Conservation (phyloP, 1,140 invertebrate species). For the Onthophagus taurus region DNA sequence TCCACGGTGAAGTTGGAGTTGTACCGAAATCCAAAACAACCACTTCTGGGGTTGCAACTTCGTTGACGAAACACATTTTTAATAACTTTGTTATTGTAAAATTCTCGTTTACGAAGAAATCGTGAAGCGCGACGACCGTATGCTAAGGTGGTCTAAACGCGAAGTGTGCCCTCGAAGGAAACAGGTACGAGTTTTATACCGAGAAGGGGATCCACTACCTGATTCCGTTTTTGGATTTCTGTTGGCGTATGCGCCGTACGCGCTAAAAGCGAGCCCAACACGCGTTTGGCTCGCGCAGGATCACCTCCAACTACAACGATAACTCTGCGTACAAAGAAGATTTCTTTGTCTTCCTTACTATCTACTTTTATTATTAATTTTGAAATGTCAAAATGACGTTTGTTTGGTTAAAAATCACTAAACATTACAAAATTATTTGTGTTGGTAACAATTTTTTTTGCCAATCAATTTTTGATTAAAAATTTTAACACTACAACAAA, state of each 20-base stretch:
- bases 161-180: constrained; percentile 19
- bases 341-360: too few species aligned
- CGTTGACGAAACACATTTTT: constrained; percentile 7
- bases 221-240: constrained; percentile 7
- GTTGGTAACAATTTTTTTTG: too few species aligned
- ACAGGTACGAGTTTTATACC: constrained; percentile 23
- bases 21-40: background rate
- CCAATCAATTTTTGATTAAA: too few species aligned
- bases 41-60: background rate
- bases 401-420: too few species aligned
- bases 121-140: background rate
- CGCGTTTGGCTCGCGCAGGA: constrained; percentile 23
- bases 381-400: too few species aligned
- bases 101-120: constrained; percentile 1
- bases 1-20: constrained; percentile 4
- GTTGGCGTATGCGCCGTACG: constrained; percentile 10
- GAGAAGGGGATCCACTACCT: constrained; percentile 14
- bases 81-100: background rate
- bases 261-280: constrained; percentile 26
- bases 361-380: too few species aligned
- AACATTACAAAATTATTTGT: too few species aligned
- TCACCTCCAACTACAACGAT: too few species aligned
- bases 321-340: too few species aligned
- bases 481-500: too few species aligned
- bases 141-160: constrained; percentile 3